Evolutionary conservation across 2,113 vertebrate species (phyloP).

Genomic region (Hippoglossus stenolepis): DNA sequence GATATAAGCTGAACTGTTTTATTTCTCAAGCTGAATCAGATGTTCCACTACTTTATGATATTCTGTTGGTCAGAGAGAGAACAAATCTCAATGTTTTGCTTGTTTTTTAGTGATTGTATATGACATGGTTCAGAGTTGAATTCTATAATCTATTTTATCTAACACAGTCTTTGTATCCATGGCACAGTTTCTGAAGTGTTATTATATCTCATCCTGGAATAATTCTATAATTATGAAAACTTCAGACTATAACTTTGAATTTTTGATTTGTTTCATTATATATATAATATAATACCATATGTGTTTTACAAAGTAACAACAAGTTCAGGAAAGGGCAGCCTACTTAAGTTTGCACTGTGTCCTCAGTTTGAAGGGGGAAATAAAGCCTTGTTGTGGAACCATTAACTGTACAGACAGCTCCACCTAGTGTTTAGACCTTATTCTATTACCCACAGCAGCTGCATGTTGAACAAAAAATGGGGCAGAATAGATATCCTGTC

Average conservation of each 20-base stretch:
- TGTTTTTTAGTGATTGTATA: neutral
- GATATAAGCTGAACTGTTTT: neutral
- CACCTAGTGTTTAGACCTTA: conserved; percentile 65
- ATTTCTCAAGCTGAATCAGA: too few species aligned
- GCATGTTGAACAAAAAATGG: conserved; percentile 48
- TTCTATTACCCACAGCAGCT: conserved; percentile 41
- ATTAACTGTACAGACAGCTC: conserved; percentile 65
- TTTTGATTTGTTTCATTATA: too few species aligned
- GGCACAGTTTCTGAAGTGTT: neutral
- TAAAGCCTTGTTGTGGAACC: conserved; percentile 22
- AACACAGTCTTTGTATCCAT: neutral
- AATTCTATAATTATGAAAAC: neutral
- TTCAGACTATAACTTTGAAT: too few species aligned
- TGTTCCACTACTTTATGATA: neutral
- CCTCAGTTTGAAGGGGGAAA: neutral
- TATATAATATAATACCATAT: neutral
- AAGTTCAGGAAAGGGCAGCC: conserved; percentile 4
- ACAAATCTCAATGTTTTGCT: too few species aligned
- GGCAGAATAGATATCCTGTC: conserved; percentile 49
- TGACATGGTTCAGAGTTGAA: neutral
- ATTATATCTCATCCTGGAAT: neutral
- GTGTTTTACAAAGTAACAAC: neutral
- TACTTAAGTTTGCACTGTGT: conserved; percentile 1
- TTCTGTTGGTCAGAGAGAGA: too few species aligned
- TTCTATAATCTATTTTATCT: neutral